A percentile compares a stretch with the other conserved stretches of the same genome.
Conservation (phyloP, 2,113 vertebrate species). For the Notarius lentiginosus region DNA sequence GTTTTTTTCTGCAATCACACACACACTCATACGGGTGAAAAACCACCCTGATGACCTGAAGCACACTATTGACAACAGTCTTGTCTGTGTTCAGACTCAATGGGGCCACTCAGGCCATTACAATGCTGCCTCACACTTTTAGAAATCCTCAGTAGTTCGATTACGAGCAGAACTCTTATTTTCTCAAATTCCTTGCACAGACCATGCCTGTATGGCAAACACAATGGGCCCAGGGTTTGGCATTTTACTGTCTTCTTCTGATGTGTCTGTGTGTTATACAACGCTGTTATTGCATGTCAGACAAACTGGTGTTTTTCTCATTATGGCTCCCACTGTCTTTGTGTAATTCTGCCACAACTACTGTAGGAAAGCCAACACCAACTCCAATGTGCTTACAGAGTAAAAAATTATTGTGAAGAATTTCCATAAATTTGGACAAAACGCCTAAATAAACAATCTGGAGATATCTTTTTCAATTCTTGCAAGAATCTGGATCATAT, state of each 20-base stretch:
- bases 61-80: constrained; percentile 41
- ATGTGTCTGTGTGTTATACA: neutral
- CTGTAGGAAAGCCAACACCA: neutral
- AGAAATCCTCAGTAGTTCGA: constrained; percentile 12
- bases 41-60: constrained; percentile 25
- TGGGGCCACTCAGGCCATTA: constrained; percentile 21
- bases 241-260: constrained; percentile 31
- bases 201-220: constrained; percentile 20
- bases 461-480: too few relatives aligned
- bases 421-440: neutral
- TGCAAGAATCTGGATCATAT: too few relatives aligned
- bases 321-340: constrained; percentile 7
- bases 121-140: constrained; percentile 31
- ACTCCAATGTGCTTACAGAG: neutral
- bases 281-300: constrained; percentile 34
- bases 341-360: constrained; percentile 9
- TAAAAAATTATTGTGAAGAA: neutral
- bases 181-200: constrained; percentile 18
- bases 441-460: neutral
- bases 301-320: constrained; percentile 7
- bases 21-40: constrained; percentile 6
- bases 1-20: constrained; percentile 21
- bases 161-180: neutral
- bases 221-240: constrained; percentile 28
- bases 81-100: constrained; percentile 39